Conservation (phyloP, 2,888 invertebrate species). For the Lordiphosa andalusiaca region DNA sequence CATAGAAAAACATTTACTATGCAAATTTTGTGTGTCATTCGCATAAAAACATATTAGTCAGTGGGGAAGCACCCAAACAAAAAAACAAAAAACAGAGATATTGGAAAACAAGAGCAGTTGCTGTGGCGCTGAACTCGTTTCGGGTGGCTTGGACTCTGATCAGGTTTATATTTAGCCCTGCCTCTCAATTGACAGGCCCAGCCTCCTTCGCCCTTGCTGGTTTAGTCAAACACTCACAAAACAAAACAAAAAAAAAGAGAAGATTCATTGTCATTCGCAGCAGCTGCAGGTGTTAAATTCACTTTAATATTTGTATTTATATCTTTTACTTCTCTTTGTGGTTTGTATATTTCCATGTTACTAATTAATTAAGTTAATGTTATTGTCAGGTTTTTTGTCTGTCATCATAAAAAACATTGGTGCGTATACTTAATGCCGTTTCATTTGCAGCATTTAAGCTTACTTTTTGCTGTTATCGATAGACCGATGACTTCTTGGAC, state of each 20-base stretch:
- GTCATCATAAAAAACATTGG: too few relatives aligned
- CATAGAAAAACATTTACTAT: slow-evolving; percentile 2
- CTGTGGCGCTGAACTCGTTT: slow-evolving; percentile 38
- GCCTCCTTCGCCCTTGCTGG: not conserved
- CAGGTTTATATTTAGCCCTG: slow-evolving; percentile 29
- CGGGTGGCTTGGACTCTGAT: slow-evolving; percentile 7
- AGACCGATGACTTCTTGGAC: too few relatives aligned
- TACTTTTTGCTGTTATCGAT: too few relatives aligned
- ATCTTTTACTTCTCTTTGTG: slow-evolving; percentile 2
- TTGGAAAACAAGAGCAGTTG: not conserved
- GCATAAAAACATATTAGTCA: slow-evolving; percentile 9
- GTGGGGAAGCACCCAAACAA: slow-evolving; percentile 23
- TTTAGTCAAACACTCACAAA: not conserved
- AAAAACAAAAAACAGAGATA: too few relatives aligned
- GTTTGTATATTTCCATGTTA: slow-evolving; percentile 20
- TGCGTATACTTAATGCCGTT: too few relatives aligned
- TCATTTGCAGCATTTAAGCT: too few relatives aligned
- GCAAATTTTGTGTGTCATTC: slow-evolving; percentile 2
- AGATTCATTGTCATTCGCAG: too few relatives aligned
- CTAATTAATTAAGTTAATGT: slow-evolving; percentile 2
- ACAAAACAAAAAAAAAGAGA: too few relatives aligned
- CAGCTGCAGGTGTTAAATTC: too few relatives aligned
- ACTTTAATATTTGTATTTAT: too few relatives aligned
- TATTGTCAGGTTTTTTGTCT: too few relatives aligned
- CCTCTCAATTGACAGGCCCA: slow-evolving; percentile 12